phyloP scores from a whole-genome alignment of 2,888 invertebrate species.

The Thymelicus lineola region DNA sequence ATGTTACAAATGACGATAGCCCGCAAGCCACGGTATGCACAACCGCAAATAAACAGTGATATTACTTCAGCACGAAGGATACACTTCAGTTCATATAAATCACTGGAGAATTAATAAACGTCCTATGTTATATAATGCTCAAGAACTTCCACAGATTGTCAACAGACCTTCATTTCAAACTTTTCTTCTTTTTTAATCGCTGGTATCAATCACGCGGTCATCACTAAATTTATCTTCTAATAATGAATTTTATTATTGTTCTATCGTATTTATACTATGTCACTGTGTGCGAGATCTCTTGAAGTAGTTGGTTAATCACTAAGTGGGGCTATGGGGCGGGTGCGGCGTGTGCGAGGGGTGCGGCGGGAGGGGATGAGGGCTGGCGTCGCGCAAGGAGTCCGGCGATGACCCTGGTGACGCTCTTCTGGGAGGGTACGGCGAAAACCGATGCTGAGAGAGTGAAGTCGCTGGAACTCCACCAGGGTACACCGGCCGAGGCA shows the following conservation, averaged over 20 bases:
- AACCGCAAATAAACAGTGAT: slow-evolving; percentile 41
- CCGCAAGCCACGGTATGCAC: slow-evolving; percentile 23
- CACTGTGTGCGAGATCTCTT: slow-evolving; percentile 30
- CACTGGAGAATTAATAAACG: slow-evolving; percentile 16
- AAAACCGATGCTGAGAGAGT: slow-evolving; percentile 86
- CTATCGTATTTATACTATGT: slow-evolving; percentile 34
- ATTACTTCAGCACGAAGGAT: slow-evolving; percentile 17
- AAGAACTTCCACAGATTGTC: neutral
- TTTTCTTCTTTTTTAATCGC: neutral
- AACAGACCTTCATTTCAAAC: neutral
- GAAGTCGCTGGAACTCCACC: slow-evolving; percentile 57
- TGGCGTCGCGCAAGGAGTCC: slow-evolving; percentile 85
- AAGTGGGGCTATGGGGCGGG: slow-evolving; percentile 78
- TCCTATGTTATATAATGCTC: slow-evolving; percentile 22
- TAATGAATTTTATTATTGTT: slow-evolving; percentile 26
- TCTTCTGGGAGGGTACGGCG: slow-evolving; percentile 84
- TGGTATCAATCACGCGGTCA: neutral
- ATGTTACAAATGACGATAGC: slow-evolving; percentile 54
- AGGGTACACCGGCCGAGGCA: slow-evolving; percentile 81
- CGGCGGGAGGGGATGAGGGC: slow-evolving; percentile 69
- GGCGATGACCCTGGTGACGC: slow-evolving; percentile 85
- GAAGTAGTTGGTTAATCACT: slow-evolving; percentile 52
- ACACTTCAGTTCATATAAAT: slow-evolving; percentile 21
- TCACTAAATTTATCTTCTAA: slow-evolving; percentile 12
- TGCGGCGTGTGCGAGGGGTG: slow-evolving; percentile 69